phyloP scores from a whole-genome alignment of 2,888 invertebrate species.

The Morinoia aosen region DNA sequence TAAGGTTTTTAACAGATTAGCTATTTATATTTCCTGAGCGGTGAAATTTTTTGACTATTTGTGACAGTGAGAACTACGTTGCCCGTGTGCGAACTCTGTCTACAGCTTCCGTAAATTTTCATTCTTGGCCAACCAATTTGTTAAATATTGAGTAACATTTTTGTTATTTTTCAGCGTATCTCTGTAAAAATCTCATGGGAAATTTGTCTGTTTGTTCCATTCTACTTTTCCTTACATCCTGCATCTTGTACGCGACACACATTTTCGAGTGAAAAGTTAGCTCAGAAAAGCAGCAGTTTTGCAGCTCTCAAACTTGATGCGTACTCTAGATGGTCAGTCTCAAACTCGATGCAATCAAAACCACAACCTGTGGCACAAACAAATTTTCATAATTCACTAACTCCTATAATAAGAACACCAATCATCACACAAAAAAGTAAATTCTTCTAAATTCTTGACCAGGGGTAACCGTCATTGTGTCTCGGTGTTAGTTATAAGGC shows the following conservation, averaged over 20 bases:
- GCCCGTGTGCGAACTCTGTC: not conserved
- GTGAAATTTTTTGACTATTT: not conserved
- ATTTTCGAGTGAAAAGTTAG: not conserved
- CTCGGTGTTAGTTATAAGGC: too few species aligned
- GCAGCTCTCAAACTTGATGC: too few species aligned
- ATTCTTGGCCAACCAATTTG: not conserved
- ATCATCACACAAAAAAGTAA: too few species aligned
- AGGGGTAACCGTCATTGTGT: too few species aligned
- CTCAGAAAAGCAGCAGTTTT: too few species aligned
- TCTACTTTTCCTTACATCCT: not conserved
- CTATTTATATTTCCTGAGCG: not conserved
- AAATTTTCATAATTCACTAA: too few species aligned
- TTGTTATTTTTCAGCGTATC: not conserved
- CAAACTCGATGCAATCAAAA: too few species aligned
- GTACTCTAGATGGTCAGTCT: too few species aligned
- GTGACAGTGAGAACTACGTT: not conserved
- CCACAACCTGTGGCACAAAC: too few species aligned
- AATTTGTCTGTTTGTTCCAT: not conserved
- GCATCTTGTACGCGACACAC: not conserved
- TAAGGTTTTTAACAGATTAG: not conserved
- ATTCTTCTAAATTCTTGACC: too few species aligned
- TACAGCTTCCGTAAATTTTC: not conserved
- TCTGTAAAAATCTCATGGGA: not conserved
- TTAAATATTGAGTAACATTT: not conserved
- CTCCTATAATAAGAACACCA: too few species aligned